Evolutionary conservation across 2,113 vertebrate species (phyloP).

Genomic region (Eublepharis macularius): DNA sequence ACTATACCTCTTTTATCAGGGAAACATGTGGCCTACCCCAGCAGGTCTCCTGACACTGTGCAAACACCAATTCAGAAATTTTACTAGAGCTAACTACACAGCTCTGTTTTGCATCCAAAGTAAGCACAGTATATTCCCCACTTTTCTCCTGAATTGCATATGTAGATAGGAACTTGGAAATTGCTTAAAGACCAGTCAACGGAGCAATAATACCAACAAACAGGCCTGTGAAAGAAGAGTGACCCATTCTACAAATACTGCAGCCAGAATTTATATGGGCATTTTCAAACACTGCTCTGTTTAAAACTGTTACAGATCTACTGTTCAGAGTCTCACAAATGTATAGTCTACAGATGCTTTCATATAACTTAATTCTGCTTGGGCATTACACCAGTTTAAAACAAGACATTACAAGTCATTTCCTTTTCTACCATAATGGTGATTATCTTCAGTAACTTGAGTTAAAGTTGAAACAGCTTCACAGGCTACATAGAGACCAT

Average conservation of each 20-base stretch:
- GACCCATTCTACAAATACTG: neutral
- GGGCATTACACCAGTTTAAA: neutral
- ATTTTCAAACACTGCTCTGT: neutral
- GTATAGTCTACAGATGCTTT: too few species aligned
- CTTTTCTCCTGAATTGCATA: neutral
- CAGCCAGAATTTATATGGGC: neutral
- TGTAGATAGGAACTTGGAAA: neutral
- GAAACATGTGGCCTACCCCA: neutral
- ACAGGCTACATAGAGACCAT: neutral
- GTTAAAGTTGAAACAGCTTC: constrained; percentile 36
- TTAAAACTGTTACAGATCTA: neutral
- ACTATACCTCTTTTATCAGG: neutral
- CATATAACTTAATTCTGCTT: neutral
- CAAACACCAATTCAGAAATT: neutral
- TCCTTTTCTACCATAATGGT: constrained; percentile 24
- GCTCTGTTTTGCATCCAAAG: neutral
- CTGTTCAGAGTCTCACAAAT: too few species aligned
- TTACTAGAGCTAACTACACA: neutral
- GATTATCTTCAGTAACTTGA: constrained; percentile 19
- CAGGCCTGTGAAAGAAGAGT: neutral
- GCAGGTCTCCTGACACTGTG: neutral
- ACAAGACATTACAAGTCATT: neutral
- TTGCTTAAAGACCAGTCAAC: too few species aligned
- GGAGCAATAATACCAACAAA: neutral
- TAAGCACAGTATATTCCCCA: neutral